Evolutionary conservation across 2,888 invertebrate species (phyloP).

Genomic region (Stenurella melanura): DNA sequence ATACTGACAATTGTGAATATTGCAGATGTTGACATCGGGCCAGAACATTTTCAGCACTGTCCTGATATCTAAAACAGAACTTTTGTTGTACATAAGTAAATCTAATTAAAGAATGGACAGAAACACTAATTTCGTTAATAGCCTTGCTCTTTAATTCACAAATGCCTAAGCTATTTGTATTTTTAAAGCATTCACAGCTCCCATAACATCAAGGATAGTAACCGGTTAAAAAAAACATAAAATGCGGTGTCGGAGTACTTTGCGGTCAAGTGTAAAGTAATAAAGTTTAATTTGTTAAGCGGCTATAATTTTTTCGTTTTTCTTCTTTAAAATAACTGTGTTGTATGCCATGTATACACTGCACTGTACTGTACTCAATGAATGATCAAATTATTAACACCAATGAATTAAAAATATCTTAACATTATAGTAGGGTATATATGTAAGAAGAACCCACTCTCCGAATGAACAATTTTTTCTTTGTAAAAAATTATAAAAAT

Average conservation of each 20-base stretch:
- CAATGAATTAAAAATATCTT: no score
- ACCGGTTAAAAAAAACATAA: slow-evolving; percentile 1
- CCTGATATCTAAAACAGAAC: no score
- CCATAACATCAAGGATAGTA: neutral
- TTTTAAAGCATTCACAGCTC: neutral
- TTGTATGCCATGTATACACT: neutral
- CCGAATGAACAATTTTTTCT: no score
- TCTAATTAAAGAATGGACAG: neutral
- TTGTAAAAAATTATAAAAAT: no score
- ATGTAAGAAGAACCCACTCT: no score
- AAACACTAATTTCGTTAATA: neutral
- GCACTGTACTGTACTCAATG: no score
- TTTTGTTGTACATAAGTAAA: no score
- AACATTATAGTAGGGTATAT: no score
- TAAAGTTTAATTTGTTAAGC: neutral
- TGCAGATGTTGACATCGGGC: no score
- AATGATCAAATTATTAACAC: no score
- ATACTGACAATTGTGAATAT: no score
- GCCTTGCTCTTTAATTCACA: neutral
- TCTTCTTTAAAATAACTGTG: neutral
- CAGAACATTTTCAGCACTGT: no score
- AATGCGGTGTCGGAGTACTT: neutral
- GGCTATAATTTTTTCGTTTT: neutral
- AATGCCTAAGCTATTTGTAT: neutral
- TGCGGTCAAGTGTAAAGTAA: slow-evolving; percentile 16